Evolutionary conservation across 2,113 vertebrate species (phyloP).

Genomic region (Tetraodon nigroviridis): DNA sequence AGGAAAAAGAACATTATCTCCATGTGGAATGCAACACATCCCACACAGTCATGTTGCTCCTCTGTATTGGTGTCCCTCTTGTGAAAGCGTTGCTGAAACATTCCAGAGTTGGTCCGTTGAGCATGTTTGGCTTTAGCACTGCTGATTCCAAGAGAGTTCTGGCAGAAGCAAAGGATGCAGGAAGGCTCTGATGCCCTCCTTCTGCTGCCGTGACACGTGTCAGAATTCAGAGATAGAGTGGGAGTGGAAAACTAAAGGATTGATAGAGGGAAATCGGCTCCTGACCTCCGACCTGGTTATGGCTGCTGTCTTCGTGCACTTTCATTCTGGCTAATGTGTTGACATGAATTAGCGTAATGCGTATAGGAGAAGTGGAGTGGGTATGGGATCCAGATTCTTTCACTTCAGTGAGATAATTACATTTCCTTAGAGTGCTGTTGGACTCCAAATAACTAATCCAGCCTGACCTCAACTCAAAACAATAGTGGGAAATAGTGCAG

Average conservation of each 20-base stretch:
- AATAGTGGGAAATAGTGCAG: slow-evolving; percentile 20
- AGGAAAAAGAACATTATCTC: slow-evolving; percentile 10
- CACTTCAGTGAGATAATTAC: slow-evolving; percentile 46
- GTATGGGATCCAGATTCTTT: slow-evolving; percentile 39
- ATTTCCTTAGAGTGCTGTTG: slow-evolving; percentile 21
- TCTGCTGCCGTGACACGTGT: neutral
- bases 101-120: neutral
- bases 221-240: neutral
- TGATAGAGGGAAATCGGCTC: neutral
- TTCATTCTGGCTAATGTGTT: slow-evolving; percentile 49
- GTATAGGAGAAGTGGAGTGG: slow-evolving; percentile 39
- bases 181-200: neutral
- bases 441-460: slow-evolving; percentile 20
- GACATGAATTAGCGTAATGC: slow-evolving; percentile 54
- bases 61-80: too few species aligned
- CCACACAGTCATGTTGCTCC: slow-evolving; percentile 27
- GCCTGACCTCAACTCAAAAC: slow-evolving; percentile 22
- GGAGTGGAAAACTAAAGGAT: neutral
- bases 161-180: neutral
- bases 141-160: neutral
- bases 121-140: neutral
- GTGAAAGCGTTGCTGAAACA: slow-evolving; percentile 2
- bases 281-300: slow-evolving; percentile 13
- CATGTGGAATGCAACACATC: slow-evolving; percentile 25
- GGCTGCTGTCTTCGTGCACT: slow-evolving; percentile 20